Percentiles rank a stretch among this genome's conserved stretches.
These are phyloP conservation scores for Turnix velox DNA, from an alignment of 2,113 vertebrate genomes.

Conservation along the genomic window DNA sequence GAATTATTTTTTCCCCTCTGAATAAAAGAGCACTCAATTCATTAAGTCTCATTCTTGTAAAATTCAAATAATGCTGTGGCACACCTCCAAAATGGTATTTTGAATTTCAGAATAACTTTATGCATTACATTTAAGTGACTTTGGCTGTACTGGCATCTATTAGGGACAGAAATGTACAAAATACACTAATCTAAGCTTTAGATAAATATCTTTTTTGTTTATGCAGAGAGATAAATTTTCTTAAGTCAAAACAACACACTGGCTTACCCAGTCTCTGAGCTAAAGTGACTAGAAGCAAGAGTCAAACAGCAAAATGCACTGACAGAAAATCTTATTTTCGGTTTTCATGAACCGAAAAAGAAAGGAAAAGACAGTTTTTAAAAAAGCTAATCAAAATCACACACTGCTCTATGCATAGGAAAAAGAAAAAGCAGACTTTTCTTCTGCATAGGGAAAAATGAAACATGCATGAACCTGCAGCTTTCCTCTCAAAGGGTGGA, in stretches of 20 bases:
- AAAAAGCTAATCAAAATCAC: neutral
- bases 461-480: neutral
- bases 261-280: neutral
- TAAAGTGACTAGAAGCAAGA: neutral
- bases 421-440: neutral
- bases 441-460: neutral
- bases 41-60: neutral
- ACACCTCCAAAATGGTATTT: neutral
- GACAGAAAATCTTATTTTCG: neutral
- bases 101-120: neutral
- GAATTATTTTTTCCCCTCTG: neutral
- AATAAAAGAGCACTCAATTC: neutral
- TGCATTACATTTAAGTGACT: neutral
- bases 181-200: neutral
- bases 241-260: neutral
- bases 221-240: neutral
- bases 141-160: neutral
- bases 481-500: neutral
- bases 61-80: neutral
- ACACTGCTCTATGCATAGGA: rapidly evolving
- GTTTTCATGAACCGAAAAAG: neutral
- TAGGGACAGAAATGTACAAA: neutral
- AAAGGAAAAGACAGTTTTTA: neutral
- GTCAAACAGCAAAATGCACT: neutral
- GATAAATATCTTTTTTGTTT: neutral